These are phyloP conservation scores for Spea hammondii DNA, from an alignment of 2,797 vertebrate species.

Conservation along the genomic window DNA sequence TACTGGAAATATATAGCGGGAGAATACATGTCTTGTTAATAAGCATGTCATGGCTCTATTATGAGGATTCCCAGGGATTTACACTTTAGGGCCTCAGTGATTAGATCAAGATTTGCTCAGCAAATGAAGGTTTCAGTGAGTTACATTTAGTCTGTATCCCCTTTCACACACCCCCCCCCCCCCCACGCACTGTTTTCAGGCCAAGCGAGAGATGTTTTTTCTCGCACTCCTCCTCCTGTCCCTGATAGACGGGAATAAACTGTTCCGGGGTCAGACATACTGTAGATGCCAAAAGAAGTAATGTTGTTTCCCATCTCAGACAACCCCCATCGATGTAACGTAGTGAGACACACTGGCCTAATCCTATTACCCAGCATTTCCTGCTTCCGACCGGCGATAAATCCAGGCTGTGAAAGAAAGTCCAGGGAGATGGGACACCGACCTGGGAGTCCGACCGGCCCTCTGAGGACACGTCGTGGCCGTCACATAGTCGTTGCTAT, in stretches of 20 bases:
- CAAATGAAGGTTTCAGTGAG: neutral
- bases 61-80: neutral
- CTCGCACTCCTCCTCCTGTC: neutral
- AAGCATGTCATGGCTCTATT: neutral
- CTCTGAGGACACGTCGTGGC: neutral
- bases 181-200: neutral
- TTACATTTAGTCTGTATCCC: neutral
- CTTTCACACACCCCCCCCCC: neutral
- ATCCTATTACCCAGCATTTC: conserved; percentile 30
- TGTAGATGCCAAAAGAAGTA: conserved; percentile 8
- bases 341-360: conserved; percentile 2
- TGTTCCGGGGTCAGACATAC: conserved; percentile 3
- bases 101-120: neutral
- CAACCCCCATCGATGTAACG: conserved; percentile 27
- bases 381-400: conserved; percentile 20
- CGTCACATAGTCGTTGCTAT: no score
- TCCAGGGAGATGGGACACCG: neutral
- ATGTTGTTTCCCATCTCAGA: conserved; percentile 19
- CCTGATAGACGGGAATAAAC: conserved; percentile 13
- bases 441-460: neutral
- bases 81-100: neutral
- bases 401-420: neutral
- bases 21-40: no score
- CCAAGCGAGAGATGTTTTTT: neutral
- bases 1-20: no score